A percentile compares a stretch with the other conserved stretches of the same genome.
Evolutionary conservation across 2,797 vertebrate genomes (phyloP).

Genomic region (Coracias cyanogaster): DNA sequence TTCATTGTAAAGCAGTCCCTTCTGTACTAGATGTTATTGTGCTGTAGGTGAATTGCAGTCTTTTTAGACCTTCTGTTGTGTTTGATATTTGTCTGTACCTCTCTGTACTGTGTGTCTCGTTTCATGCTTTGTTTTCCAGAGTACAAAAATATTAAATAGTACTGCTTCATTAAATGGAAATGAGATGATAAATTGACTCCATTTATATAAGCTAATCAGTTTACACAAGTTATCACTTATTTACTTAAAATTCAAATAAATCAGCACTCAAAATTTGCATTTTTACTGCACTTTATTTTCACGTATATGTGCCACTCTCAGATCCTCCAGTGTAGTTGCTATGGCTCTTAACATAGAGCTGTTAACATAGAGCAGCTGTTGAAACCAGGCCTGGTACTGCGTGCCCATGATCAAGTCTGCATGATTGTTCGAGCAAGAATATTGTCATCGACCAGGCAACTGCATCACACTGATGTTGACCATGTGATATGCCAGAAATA

Average conservation of each 20-base stretch:
- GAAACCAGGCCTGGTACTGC: background rate
- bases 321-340: background rate
- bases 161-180: slow-evolving; percentile 2
- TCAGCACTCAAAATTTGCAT: background rate
- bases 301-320: background rate
- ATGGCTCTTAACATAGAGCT: background rate
- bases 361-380: background rate
- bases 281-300: background rate
- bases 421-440: background rate
- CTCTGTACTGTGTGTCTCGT: background rate
- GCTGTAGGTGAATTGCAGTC: background rate
- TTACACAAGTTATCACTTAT: background rate
- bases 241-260: background rate
- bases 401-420: background rate
- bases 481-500: background rate
- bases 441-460: background rate
- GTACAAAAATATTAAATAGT: background rate
- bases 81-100: background rate
- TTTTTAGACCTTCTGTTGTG: background rate
- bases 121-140: background rate
- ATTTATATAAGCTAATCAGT: background rate
- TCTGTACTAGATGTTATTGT: background rate
- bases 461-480: background rate
- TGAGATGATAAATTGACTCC: background rate
- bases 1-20: background rate